phyloP scores from a whole-genome alignment of 2,113 vertebrate genomes.

The Melanerpes aurifrons region DNA sequence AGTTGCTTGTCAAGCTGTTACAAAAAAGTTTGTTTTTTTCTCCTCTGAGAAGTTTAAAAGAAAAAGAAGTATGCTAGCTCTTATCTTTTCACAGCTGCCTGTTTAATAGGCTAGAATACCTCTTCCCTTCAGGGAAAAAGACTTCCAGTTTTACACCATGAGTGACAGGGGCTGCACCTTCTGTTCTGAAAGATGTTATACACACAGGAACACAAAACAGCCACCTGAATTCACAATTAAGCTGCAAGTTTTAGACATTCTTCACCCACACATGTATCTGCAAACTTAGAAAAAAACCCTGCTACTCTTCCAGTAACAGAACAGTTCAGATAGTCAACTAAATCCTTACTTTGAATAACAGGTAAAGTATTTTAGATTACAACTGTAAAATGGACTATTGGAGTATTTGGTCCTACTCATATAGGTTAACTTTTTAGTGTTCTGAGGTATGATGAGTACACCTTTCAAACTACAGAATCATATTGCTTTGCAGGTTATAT shows the following conservation, averaged over 20 bases:
- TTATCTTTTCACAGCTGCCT: neutral
- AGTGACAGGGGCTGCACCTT: neutral
- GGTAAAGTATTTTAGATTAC: neutral
- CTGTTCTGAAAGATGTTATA: neutral
- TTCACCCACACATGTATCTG: neutral
- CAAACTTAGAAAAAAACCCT: neutral
- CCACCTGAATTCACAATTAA: neutral
- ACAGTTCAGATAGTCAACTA: neutral
- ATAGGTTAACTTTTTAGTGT: neutral
- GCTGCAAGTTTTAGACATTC: neutral
- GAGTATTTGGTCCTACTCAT: neutral
- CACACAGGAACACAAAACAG: neutral
- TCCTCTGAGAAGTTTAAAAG: neutral
- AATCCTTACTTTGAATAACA: neutral
- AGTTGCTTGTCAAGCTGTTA: neutral
- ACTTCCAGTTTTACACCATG: neutral
- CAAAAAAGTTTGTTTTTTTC: neutral
- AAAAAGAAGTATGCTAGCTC: neutral
- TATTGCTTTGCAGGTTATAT: conserved; percentile 19
- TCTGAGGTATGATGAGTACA: neutral
- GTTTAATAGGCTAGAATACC: neutral
- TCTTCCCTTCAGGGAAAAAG: neutral
- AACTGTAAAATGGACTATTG: neutral
- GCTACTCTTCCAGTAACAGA: neutral
- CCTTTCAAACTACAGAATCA: conserved; percentile 52